Percentiles rank a stretch among this genome's conserved stretches.
Conservation (phyloP, 1,140 invertebrate genomes). For the Drosophila punjabiensis region DNA sequence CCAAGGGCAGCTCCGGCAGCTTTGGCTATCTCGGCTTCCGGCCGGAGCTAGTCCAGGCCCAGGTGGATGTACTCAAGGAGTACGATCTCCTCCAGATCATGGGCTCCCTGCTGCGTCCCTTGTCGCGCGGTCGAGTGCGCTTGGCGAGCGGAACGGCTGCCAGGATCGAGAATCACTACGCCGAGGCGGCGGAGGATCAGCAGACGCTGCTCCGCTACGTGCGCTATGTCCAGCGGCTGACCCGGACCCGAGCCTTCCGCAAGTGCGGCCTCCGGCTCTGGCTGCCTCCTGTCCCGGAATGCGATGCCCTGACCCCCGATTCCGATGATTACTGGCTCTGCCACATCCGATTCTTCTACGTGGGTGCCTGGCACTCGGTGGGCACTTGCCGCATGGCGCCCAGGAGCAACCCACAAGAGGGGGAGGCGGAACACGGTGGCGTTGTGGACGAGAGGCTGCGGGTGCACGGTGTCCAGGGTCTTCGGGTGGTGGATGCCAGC, state of each 20-base stretch:
- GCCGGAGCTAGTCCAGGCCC: slow-evolving; percentile 61
- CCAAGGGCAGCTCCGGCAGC: slow-evolving; percentile 39
- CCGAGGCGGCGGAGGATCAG: slow-evolving; percentile 90
- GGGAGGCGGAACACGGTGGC: slow-evolving; percentile 71
- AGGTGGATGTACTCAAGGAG: slow-evolving; percentile 73
- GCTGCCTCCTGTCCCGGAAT: slow-evolving; percentile 85
- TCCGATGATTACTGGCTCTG: slow-evolving; percentile 89
- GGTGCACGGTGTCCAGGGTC: slow-evolving; percentile 88
- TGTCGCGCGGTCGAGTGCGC: slow-evolving; percentile 84
- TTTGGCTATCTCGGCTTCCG: slow-evolving; percentile 77
- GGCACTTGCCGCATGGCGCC: slow-evolving; percentile 92
- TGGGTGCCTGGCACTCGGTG: slow-evolving; percentile 89
- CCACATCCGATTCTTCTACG: slow-evolving; percentile 87
- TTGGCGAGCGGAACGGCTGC: slow-evolving; percentile 86
- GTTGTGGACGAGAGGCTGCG: slow-evolving; percentile 89
- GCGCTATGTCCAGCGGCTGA: slow-evolving; percentile 85
- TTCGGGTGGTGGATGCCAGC: slow-evolving; percentile 92
- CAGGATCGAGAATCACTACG: slow-evolving; percentile 92
- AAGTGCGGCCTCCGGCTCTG: slow-evolving; percentile 84
- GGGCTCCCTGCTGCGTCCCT: slow-evolving; percentile 85
- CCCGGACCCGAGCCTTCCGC: slow-evolving; percentile 86
- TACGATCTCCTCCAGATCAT: slow-evolving; percentile 84
- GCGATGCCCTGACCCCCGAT: slow-evolving; percentile 77
- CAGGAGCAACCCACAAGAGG: slow-evolving; percentile 47
- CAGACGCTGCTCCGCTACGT: slow-evolving; percentile 89